Percentiles rank a stretch among this genome's conserved stretches.
phyloP scores from a whole-genome alignment of 2,797 vertebrate species.

The Agapornis canus region DNA sequence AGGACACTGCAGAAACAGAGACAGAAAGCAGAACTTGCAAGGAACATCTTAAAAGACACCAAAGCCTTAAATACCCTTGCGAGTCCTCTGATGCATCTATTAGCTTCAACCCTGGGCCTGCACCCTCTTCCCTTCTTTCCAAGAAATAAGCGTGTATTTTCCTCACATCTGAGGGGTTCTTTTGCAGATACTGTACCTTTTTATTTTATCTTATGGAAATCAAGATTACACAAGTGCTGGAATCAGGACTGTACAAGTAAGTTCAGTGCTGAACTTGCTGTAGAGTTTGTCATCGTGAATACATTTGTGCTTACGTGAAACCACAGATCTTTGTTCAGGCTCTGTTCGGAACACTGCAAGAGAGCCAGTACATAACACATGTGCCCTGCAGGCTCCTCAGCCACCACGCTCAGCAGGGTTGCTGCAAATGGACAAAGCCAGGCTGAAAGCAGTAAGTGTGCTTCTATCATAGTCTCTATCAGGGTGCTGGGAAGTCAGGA shows the following conservation, averaged over 20 bases:
- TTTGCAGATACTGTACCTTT: background rate
- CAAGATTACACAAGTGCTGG: background rate
- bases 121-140: background rate
- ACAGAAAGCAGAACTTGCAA: background rate
- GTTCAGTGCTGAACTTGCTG: background rate
- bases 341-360: background rate
- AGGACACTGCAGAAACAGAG: background rate
- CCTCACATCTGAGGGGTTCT: background rate
- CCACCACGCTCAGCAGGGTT: background rate
- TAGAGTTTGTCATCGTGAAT: background rate
- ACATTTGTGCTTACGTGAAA: background rate
- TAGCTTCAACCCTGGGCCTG: background rate
- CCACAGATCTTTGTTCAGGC: background rate
- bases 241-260: background rate
- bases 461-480: background rate
- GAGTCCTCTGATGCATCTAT: background rate
- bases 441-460: background rate
- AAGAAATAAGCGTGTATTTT: accelerated
- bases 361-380: accelerated
- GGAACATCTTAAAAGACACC: background rate
- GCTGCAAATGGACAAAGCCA: background rate
- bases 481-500: background rate
- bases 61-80: background rate
- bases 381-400: background rate
- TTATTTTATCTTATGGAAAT: background rate